Evolutionary conservation across 2,113 vertebrate genomes (phyloP).

Genomic region (Silurus glanis): DNA sequence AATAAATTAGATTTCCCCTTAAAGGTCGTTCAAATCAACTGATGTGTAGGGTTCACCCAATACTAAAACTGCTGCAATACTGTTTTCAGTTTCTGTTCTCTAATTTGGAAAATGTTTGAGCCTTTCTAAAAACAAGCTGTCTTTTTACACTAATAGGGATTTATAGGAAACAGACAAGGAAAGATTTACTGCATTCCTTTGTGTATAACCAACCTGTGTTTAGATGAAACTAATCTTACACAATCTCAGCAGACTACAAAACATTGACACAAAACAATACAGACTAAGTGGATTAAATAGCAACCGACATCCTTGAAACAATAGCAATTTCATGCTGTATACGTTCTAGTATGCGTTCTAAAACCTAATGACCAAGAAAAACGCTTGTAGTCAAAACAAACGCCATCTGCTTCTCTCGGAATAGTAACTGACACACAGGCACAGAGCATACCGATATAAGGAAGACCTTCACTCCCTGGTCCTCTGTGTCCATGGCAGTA

Average conservation of each 20-base stretch:
- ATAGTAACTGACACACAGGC: not conserved
- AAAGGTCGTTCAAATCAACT: not conserved
- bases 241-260: not conserved
- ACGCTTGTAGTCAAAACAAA: not conserved
- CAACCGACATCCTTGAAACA: not conserved
- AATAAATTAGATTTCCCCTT: not conserved
- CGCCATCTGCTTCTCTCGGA: not conserved
- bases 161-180: not conserved
- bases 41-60: not conserved
- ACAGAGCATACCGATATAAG: constrained; percentile 86
- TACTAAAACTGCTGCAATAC: not conserved
- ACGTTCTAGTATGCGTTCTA: not conserved
- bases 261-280: not conserved
- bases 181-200: not conserved
- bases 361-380: not conserved
- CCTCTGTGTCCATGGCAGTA: constrained; percentile 97
- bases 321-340: not conserved
- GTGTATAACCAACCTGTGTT: not conserved
- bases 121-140: not conserved
- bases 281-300: not conserved
- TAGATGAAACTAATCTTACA: not conserved
- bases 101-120: not conserved
- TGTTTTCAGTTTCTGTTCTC: not conserved
- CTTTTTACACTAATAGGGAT: not conserved
- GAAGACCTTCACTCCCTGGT: constrained; percentile 98